Evolutionary conservation across 1,140 invertebrate species (phyloP).

Genomic region (Episyrphus balteatus): DNA sequence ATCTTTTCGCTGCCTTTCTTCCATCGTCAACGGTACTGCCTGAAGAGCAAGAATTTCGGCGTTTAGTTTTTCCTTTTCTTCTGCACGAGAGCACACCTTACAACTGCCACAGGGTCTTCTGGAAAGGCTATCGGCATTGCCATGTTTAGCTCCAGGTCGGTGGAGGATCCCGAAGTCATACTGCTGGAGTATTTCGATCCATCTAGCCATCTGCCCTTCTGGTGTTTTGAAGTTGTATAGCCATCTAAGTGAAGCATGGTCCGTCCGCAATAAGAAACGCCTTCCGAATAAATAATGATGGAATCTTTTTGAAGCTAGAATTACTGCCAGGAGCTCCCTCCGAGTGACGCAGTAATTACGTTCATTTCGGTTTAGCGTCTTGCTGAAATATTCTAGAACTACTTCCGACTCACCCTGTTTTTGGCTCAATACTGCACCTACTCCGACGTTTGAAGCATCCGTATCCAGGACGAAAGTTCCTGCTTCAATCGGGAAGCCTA

Average conservation of each 20-base stretch:
- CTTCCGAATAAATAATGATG: constrained; percentile 1
- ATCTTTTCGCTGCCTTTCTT: no score
- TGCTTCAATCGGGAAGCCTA: not conserved
- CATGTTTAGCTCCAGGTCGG: not conserved
- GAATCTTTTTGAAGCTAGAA: constrained; percentile 3
- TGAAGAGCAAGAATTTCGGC: no score
- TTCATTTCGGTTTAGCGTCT: constrained; percentile 27
- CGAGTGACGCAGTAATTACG: constrained; percentile 18
- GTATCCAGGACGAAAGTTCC: constrained; percentile 15
- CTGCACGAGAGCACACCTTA: no score
- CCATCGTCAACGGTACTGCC: no score
- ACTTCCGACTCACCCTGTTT: constrained; percentile 10
- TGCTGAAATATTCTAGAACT: constrained; percentile 21
- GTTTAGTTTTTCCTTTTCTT: no score
- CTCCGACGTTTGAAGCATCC: constrained; percentile 12
- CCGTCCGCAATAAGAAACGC: not conserved
- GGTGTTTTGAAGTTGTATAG: not conserved
- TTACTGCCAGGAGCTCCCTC: constrained; percentile 15
- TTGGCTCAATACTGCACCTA: constrained; percentile 14
- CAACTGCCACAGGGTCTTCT: no score
- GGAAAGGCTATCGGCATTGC: no score
- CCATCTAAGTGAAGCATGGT: not conserved
- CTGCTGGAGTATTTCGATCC: not conserved
- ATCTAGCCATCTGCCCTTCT: not conserved
- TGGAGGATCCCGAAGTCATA: not conserved